These are phyloP conservation scores for Acomys russatus DNA, from an alignment of 2,797 vertebrate species.

Conservation along the genomic window DNA sequence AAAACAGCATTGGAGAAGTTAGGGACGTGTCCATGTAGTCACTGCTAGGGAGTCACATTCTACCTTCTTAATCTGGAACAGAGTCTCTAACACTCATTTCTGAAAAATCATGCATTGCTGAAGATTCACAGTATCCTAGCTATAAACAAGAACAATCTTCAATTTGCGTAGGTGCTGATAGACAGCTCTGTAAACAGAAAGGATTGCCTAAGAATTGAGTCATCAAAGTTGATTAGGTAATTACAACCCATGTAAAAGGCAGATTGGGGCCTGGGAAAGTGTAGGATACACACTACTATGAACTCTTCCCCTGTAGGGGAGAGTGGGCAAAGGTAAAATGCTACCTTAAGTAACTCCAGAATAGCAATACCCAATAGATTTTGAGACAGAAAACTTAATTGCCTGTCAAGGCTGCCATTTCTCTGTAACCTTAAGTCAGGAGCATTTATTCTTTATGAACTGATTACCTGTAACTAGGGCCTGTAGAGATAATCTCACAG, in stretches of 20 bases:
- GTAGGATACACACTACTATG: not conserved
- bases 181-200: slow-evolving; percentile 4
- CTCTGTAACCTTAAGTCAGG: slow-evolving; percentile 33
- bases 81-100: not conserved
- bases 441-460: not conserved
- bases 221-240: slow-evolving; percentile 30
- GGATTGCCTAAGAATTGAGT: slow-evolving; percentile 2
- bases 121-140: not conserved
- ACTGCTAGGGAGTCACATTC: not conserved
- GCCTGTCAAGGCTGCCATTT: slow-evolving; percentile 37
- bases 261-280: not conserved
- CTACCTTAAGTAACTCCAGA: slow-evolving; percentile 31
- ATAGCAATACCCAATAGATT: not conserved
- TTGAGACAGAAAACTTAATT: slow-evolving; percentile 46
- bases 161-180: slow-evolving; percentile 50
- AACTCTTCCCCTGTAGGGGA: not conserved
- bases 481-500: not conserved
- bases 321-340: slow-evolving; percentile 55
- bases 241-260: slow-evolving; percentile 57
- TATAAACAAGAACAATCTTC: slow-evolving; percentile 24
- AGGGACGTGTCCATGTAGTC: not conserved
- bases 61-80: not conserved
- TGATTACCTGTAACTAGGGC: slow-evolving; percentile 14
- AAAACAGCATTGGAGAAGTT: not conserved
- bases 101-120: not conserved